Evolutionary conservation across 1,140 invertebrate species (phyloP).

Genomic region (Bombus confusus): DNA sequence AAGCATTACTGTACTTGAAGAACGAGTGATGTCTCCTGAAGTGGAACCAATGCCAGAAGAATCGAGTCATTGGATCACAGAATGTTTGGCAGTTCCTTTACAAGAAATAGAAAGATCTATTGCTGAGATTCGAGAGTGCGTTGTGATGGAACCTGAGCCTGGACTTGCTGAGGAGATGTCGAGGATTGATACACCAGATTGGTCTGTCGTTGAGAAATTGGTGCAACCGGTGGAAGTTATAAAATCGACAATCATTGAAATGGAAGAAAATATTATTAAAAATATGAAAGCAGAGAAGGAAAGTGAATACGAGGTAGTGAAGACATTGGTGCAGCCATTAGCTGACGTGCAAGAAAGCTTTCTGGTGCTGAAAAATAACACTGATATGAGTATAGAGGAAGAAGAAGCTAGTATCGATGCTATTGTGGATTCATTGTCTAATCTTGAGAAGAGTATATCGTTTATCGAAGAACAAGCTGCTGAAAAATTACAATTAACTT

Average conservation of each 20-base stretch:
- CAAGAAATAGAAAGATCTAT: conserved; percentile 71
- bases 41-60: conserved; percentile 48
- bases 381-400: conserved; percentile 5
- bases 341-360: conserved; percentile 64
- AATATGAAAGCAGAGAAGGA: not conserved
- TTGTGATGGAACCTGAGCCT: conserved; percentile 53
- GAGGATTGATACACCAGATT: conserved; percentile 16
- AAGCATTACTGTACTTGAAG: conserved; percentile 81
- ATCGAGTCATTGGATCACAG: conserved; percentile 47
- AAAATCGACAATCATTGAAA: conserved; percentile 26
- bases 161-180: not conserved
- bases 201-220: conserved; percentile 54
- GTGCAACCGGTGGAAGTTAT: conserved; percentile 43
- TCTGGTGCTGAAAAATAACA: conserved; percentile 49
- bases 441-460: conserved; percentile 68
- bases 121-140: conserved; percentile 64
- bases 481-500: not conserved
- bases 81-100: conserved; percentile 67
- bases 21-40: conserved; percentile 72
- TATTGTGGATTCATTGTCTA: conserved; percentile 60
- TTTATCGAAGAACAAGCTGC: conserved; percentile 72
- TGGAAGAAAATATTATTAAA: not conserved
- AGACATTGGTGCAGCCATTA: conserved; percentile 60
- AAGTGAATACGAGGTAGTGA: conserved; percentile 41
- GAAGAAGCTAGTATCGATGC: conserved; percentile 52